Percentiles rank a stretch among this genome's conserved stretches.
Conservation (phyloP, 2,888 invertebrate genomes). For the Quadroppia sp. region DNA sequence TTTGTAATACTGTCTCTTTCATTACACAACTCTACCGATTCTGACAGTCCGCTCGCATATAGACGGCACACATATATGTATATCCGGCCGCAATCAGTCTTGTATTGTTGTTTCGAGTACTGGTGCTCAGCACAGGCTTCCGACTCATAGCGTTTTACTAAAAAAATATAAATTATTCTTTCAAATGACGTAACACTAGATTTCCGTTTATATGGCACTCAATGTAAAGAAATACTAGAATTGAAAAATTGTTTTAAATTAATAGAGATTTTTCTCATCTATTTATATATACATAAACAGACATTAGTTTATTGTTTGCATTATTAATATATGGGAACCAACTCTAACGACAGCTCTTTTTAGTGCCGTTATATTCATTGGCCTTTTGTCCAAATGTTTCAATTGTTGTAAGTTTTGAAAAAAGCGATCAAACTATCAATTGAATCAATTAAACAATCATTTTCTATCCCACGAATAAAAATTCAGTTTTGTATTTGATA, state of each 20-base stretch:
- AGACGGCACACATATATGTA: slow-evolving; percentile 1
- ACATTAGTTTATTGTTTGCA: slow-evolving; percentile 23
- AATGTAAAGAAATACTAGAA: background rate
- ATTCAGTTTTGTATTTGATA: background rate
- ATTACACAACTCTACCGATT: background rate
- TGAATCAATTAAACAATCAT: background rate
- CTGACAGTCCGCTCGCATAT: background rate
- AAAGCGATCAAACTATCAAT: slow-evolving; percentile 4
- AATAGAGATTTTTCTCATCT: slow-evolving; percentile 23
- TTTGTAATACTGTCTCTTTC: slow-evolving; percentile 22
- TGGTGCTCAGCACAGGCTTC: slow-evolving; percentile 12
- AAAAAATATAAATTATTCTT: slow-evolving; percentile 28
- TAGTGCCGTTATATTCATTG: background rate
- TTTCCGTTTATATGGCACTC: slow-evolving; percentile 22
- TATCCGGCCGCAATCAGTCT: slow-evolving; percentile 36
- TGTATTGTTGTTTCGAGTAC: slow-evolving; percentile 32
- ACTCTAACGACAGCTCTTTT: background rate
- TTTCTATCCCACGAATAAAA: background rate
- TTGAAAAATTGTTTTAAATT: slow-evolving; percentile 36
- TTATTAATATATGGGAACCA: slow-evolving; percentile 14
- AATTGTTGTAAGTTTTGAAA: background rate
- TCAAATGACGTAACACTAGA: slow-evolving; percentile 28
- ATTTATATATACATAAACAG: background rate
- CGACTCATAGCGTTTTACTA: slow-evolving; percentile 16
- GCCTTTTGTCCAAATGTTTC: background rate